Conservation (phyloP, 2,888 invertebrate genomes). For the Eumacrocentrus americanus region DNA sequence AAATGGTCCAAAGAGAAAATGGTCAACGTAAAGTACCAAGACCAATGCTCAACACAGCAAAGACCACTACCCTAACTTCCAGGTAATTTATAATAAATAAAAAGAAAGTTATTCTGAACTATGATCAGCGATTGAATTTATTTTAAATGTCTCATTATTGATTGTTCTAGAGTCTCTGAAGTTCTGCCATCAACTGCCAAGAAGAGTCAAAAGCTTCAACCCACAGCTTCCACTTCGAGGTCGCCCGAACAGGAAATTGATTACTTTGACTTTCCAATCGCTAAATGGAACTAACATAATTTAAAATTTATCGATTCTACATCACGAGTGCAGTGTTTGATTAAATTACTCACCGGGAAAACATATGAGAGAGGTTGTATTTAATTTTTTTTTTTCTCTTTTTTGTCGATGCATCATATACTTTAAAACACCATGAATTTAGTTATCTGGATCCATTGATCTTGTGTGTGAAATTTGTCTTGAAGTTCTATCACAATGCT, state of each 20-base stretch:
- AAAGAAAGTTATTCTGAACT: too few species aligned
- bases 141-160: constrained; percentile 2
- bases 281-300: constrained; percentile 22
- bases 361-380: too few species aligned
- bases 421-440: too few species aligned
- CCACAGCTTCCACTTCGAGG: constrained; percentile 41
- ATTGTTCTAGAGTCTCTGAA: constrained; percentile 47
- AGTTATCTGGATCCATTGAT: too few species aligned
- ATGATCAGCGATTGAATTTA: too few species aligned
- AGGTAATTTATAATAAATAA: constrained; percentile 49
- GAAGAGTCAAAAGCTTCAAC: constrained; percentile 45
- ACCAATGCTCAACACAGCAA: constrained; percentile 65
- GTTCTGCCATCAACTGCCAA: constrained; percentile 51
- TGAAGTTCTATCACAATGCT: too few species aligned
- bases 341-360: too few species aligned
- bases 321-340: too few species aligned
- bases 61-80: constrained; percentile 40
- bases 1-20: constrained; percentile 80
- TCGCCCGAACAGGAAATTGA: constrained; percentile 56
- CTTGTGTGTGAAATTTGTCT: too few species aligned
- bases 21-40: constrained; percentile 81
- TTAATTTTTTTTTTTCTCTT: too few species aligned
- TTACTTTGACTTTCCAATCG: constrained; percentile 51
- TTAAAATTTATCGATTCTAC: constrained; percentile 29
- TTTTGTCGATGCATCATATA: too few species aligned